Base-by-base conservation (phyloP, 2,888 invertebrate species). In the Psylliodes chrysocephalus region DNA sequence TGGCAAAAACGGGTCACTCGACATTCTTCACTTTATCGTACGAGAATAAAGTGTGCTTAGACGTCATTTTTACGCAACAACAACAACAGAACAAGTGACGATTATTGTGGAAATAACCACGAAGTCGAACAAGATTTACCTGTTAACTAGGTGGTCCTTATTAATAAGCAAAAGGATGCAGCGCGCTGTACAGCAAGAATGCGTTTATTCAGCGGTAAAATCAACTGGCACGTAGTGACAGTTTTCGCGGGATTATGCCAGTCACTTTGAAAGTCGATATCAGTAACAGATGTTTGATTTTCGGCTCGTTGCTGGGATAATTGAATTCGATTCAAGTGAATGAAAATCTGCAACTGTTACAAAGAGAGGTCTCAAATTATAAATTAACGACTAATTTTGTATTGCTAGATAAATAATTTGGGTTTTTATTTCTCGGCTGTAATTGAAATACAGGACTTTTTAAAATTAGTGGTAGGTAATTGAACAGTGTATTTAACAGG, bases 1-100 rank as follows among this genome's bases (percentile, higher is more conserved):
- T 79, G 79, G 79, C 79, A 78, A 78, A 80, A 72, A 69, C 68
- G 53, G 64, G 60, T 30, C 67, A 62, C 63, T 64, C 55, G 67
- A 66, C 70, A 68, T 70, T 67, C 70, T 49, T 61, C 40, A 59
- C 49, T 49, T 46, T 49, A 38, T 49, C 57, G 19, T 57, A 35
- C 19, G 59, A 49, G 49, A 49, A 51, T 42, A 56, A 40, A 53
- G 46, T 25, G 28, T 51, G 51, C 42, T 56, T 42, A 51, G 40
- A 51, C 19, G n/a, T 56, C 55, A 62, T 19, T 40, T 55, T 55
- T 52, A 62, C 62, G 55, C 55, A 62, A 62, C 49, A 51, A 60
- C 15, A 59, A 62, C 62, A 51, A 49, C 55, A 62, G 40, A 51
- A 60, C 15, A 59, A 44, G 30, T 14, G 30, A 42, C 30, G 54